Base-by-base conservation (phyloP, 30 jellyfish, hydroid and myxozoan genomes). In the Haliclystus octoradiatus region DNA sequence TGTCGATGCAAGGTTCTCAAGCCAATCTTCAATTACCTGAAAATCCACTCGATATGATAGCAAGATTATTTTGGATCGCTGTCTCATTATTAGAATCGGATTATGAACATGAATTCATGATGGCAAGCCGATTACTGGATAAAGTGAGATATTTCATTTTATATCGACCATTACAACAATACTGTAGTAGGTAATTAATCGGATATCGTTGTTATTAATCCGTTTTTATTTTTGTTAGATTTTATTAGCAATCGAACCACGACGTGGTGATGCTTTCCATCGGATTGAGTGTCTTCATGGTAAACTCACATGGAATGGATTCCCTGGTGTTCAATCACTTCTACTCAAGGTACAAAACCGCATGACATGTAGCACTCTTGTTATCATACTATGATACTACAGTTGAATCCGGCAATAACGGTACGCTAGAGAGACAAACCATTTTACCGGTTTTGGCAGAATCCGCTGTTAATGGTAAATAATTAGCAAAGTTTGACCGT, bases 51-150 rank as follows among this genome's bases (percentile, higher is more conserved):
- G 97, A 88, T 72, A 88, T 88, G 94, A 60, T 88, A 14, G 97
- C 97, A 23, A 93, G 97, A 2, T 79, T 88, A 51, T 88, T 88
- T 25, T 88, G 97, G 97, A 82, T 80, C 15, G 97, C 88, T n/a
- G 97, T 88, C 50, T 88, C 97, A 1, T 75, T 88, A 29, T 51
- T 88, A 47, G 97, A 88, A 50, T 88, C 97, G 13, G 97, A 88
- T 62, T 88, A 80, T 32, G 97, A 88, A 35, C 97, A 88, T 53
- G 97, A 88, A 49, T 88, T 88, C 65, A 71, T 74, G 30, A 74
- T 88, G 94, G 97, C 97, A 24, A 82, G 74, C 47, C 79, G 79
- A 30, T 72, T 88, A 28, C 61, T 88, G 47, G 94, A 88, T 34
- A 82, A 80, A 94, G 97, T 88, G 31, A 12, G 34, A n/a, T 3